phyloP scores from a whole-genome alignment of 2,888 invertebrate genomes.

The Baronia brevicornis region DNA sequence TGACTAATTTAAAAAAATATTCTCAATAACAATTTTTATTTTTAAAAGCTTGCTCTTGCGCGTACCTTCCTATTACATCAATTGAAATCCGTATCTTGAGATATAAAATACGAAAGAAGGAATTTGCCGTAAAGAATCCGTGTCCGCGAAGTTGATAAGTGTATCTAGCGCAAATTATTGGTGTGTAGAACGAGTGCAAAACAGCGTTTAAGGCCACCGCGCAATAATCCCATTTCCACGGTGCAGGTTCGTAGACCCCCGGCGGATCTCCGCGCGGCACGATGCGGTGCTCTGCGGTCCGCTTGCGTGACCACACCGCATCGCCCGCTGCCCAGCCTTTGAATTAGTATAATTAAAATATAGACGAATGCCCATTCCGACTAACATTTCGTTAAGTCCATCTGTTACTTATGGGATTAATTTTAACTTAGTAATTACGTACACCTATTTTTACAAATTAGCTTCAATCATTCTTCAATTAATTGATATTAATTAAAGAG shows the following conservation, averaged over 20 bases:
- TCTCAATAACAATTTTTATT: no score
- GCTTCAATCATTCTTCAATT: no score
- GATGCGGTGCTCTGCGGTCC: slow-evolving; percentile 22
- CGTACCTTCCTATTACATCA: no score
- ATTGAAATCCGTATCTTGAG: neutral
- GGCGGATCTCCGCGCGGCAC: slow-evolving; percentile 21
- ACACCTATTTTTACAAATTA: slow-evolving; percentile 1
- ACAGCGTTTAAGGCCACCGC: slow-evolving; percentile 52
- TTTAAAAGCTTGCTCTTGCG: no score
- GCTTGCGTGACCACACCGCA: slow-evolving; percentile 45
- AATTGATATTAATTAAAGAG: no score
- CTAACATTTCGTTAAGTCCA: slow-evolving; percentile 27
- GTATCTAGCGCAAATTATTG: slow-evolving; percentile 28
- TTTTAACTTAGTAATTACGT: slow-evolving; percentile 15
- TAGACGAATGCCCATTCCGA: slow-evolving; percentile 27
- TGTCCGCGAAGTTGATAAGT: slow-evolving; percentile 18
- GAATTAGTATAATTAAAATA: slow-evolving; percentile 62
- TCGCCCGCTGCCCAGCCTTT: slow-evolving; percentile 28
- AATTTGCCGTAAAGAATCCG: slow-evolving; percentile 18
- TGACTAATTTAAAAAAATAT: no score
- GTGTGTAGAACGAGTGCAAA: slow-evolving; percentile 47
- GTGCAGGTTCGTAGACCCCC: slow-evolving; percentile 59
- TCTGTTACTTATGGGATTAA: slow-evolving; percentile 18
- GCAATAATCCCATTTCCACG: slow-evolving; percentile 68
- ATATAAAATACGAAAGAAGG: slow-evolving; percentile 2